Evolutionary conservation across 2,888 invertebrate genomes (phyloP), one percentile per base, ranked within the genome.

Genomic region (Sericinus montela): DNA sequence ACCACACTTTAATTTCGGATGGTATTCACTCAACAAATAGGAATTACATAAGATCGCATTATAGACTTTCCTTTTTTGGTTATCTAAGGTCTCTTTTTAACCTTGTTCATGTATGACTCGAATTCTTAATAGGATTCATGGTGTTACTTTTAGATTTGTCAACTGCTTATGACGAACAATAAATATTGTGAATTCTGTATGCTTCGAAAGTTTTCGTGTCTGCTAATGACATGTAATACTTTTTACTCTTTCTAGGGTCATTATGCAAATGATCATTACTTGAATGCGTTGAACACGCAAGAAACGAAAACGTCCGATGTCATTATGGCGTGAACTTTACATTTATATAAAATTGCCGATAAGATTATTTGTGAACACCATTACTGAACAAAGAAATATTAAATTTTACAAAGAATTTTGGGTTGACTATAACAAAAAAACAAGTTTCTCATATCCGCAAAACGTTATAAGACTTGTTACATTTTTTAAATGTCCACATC

Each of bases 31-130:
- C 58, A 62, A 67, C 62, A 69, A 65, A 69, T 66, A 66, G 56
- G 53, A 59, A 57, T 81, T 80, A 65, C 73, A 65, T 67, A 83
- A 83, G 66, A 68, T 52, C 41, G 65, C 72, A 75, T 74, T 72
- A 66, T 72, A 69, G 72, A 75, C 81, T 82, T 82, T 78, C 76
- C 55, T 75, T 67, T 65, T n/a, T 60, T 41, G 30, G 74, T 80
- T 81, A 81, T 79, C 79, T 79, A 81, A 46, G 42, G 55, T 69
- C 63, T 57, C 67, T 72, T 68, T 70, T 65, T 67, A 67, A 68
- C 69, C 62, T 65, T 62, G 69, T 64, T 63, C 63, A 61, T 66
- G 60, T 65, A 67, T 64, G 73, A 69, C 67, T 72, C 55, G 67
- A 67, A 73, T 78, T 67, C 55, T 48, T 59, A 62, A 38, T 14